phyloP scores from a whole-genome alignment of 2,113 vertebrate species.

The Panurus biarmicus region DNA sequence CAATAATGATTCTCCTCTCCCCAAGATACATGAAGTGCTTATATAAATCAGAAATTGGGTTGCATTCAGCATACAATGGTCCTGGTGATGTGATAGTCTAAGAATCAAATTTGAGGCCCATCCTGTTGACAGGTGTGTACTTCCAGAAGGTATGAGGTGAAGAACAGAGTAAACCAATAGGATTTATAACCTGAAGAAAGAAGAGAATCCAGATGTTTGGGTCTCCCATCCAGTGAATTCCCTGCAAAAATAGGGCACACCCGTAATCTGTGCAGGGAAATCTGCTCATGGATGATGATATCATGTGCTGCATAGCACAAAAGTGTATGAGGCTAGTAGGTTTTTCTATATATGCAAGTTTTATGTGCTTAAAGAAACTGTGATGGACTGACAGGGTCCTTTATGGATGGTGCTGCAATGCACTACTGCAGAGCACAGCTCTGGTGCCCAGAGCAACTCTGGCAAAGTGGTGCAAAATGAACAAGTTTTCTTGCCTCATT shows the following conservation, averaged over 20 bases:
- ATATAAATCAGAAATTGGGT: not conserved
- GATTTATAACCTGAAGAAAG: not conserved
- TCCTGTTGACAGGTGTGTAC: not conserved
- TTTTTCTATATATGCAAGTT: not conserved
- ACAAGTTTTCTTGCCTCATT: not conserved
- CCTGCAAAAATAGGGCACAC: not conserved
- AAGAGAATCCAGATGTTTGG: not conserved
- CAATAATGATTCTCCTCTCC: not conserved
- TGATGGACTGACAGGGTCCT: not conserved
- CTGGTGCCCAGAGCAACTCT: rapidly evolving
- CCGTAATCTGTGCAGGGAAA: not conserved
- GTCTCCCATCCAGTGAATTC: not conserved
- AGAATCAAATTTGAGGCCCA: not conserved
- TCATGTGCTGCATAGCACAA: not conserved
- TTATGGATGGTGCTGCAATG: not conserved
- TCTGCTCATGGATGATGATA: not conserved
- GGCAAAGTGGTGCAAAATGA: not conserved
- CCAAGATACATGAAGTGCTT: not conserved
- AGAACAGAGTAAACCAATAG: not conserved
- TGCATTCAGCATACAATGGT: not conserved
- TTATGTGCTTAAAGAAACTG: rapidly evolving
- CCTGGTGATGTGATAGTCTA: not conserved
- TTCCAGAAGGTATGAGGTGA: not conserved
- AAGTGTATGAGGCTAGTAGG: not conserved
- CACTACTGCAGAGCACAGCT: not conserved